These are phyloP conservation scores for Epiblema foenella DNA, from an alignment of 2,888 invertebrate species.

Conservation along the genomic window DNA sequence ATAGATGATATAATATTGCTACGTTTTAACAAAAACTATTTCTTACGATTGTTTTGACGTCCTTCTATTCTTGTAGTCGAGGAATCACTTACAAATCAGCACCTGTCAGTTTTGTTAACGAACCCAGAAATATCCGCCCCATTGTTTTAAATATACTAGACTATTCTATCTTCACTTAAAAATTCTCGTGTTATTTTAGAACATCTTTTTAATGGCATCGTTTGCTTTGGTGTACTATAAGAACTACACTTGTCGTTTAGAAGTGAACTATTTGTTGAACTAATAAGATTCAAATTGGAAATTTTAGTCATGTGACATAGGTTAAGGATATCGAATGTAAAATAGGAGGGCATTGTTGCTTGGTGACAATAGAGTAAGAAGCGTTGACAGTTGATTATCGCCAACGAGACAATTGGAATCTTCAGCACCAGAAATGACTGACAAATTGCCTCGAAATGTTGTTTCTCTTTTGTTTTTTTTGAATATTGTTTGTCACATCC, in stretches of 20 bases:
- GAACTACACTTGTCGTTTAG: conserved; percentile 45
- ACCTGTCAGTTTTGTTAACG: conserved; percentile 75
- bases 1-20: conserved; percentile 52
- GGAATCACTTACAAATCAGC: conserved; percentile 76
- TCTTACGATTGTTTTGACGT: conserved; percentile 74
- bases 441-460: conserved; percentile 69
- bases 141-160: conserved; percentile 74
- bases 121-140: conserved; percentile 67
- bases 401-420: conserved; percentile 68
- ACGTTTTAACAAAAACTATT: conserved; percentile 64
- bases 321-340: conserved; percentile 47
- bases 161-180: conserved; percentile 72
- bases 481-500: conserved; percentile 58
- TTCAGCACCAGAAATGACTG: conserved; percentile 68
- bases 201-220: conserved; percentile 61
- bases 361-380: conserved; percentile 70
- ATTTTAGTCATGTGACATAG: conserved; percentile 44
- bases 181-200: conserved; percentile 65
- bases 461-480: conserved; percentile 59
- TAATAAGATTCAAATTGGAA: conserved; percentile 52
- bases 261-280: conserved; percentile 45
- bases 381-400: conserved; percentile 76
- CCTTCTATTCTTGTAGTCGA: conserved; percentile 70
- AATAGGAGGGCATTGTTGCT: conserved; percentile 63
- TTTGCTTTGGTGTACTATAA: conserved; percentile 56